These are phyloP conservation scores for Diarsia brunnea DNA, from an alignment of 2,888 invertebrate species.

Conservation along the genomic window DNA sequence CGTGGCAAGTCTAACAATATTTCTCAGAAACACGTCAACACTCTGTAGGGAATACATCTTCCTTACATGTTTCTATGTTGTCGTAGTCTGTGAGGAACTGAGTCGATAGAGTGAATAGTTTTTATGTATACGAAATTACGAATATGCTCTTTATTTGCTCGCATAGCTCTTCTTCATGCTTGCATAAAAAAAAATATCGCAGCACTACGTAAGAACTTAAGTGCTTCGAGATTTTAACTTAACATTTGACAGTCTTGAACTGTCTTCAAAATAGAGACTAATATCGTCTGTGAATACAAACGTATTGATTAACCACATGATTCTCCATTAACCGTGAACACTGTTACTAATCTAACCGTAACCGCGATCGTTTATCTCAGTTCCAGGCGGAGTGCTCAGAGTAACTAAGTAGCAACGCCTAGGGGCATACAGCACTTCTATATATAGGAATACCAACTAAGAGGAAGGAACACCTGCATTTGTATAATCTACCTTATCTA, in stretches of 20 bases:
- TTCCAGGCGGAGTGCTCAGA: constrained; percentile 42
- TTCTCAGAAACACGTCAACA: constrained; percentile 12
- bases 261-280: constrained; percentile 8
- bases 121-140: background rate
- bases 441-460: background rate
- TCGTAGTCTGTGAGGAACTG: background rate
- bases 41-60: constrained; percentile 26
- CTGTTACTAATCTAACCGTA: constrained; percentile 41
- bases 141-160: background rate
- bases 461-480: constrained; percentile 8
- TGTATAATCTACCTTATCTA: constrained; percentile 14
- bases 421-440: background rate
- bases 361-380: constrained; percentile 55
- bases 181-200: background rate
- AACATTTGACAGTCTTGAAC: background rate
- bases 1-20: constrained; percentile 5
- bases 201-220: background rate
- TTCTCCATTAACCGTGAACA: constrained; percentile 37
- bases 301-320: constrained; percentile 36
- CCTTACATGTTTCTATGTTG: constrained; percentile 10
- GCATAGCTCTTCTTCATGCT: background rate
- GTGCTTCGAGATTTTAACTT: background rate
- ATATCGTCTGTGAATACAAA: constrained; percentile 15
- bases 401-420: constrained; percentile 38
- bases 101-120: background rate